Base-by-base conservation (phyloP, 1,140 invertebrate genomes). In the Plectrocnemia conspersa region DNA sequence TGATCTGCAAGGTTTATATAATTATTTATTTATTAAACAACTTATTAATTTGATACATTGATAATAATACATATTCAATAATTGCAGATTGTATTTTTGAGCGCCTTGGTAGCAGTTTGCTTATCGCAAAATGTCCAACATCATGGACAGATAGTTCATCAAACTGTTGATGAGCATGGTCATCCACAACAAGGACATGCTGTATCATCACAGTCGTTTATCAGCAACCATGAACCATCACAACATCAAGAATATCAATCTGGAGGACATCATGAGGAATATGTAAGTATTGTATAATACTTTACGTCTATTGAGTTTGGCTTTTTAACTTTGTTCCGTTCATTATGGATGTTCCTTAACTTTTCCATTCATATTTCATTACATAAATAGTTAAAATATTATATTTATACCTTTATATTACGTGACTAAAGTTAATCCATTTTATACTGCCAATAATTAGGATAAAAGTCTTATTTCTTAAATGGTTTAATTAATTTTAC, bases 81-180 rank as follows among this genome's bases (percentile, higher is more conserved):
- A 42, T 42, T 6, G 2, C 13, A 45, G 42, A 7, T 45, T 9
- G 25, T 25, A 16, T 45, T 45, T 3, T 13, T 27, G 4, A 15
- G 6, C 23, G 42, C 23, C 24, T 13, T 45, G 6, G 21, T 45
- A n/a, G 42, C 42, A 1, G 24, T 27, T 27, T 13, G 13, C 10
- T 24, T 25, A 27, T 33, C 50, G 2, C 19, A 38, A 25, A 33
- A 23, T 10, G n/a, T 42, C 21, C 35, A 41, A 7, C 41, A 25
- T 18, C 21, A 41, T 25, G 35, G 18, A 1, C 21, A 38, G 27
- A 36, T 25, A 1, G 38, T 23, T 13, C 48, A 29, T 2, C 6
- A 29, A 13, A 15, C 10, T 1, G 42, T 45, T 15, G 15, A 16
- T 7, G 46, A 64, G 2, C 64, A 63, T 15, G 67, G 69, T 54